These are phyloP conservation scores for Coccyzus lansbergi DNA, from an alignment of 2,797 vertebrate species.

Conservation along the genomic window DNA sequence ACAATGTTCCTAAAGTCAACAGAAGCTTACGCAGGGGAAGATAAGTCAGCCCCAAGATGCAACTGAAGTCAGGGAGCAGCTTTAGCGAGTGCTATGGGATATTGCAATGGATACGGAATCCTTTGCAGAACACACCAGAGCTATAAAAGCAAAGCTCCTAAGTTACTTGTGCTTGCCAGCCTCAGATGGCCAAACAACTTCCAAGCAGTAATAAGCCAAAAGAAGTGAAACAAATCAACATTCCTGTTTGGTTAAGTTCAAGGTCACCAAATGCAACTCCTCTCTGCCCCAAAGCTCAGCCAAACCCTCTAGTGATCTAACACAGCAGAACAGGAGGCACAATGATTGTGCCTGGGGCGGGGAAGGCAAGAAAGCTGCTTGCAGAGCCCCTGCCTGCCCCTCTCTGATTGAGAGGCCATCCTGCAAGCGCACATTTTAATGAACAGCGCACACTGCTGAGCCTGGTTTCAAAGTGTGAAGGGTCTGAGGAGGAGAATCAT, in stretches of 20 bases:
- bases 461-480: not conserved
- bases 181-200: not conserved
- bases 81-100: not conserved
- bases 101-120: not conserved
- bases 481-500: fast-evolving
- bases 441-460: not conserved
- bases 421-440: not conserved
- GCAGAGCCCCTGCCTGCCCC: not conserved
- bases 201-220: not conserved
- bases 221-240: not conserved
- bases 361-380: not conserved
- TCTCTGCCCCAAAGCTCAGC: not conserved
- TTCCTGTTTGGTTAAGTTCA: not conserved
- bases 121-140: not conserved
- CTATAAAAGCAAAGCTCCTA: not conserved
- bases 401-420: not conserved
- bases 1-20: not conserved
- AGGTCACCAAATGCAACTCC: not conserved
- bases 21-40: not conserved
- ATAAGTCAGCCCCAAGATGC: not conserved
- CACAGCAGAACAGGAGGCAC: not conserved
- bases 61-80: not conserved
- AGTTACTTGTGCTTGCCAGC: not conserved
- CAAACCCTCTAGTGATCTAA: not conserved
- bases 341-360: not conserved